Conservation (phyloP, 1,140 invertebrate species). For the Zaprionus africanus region DNA sequence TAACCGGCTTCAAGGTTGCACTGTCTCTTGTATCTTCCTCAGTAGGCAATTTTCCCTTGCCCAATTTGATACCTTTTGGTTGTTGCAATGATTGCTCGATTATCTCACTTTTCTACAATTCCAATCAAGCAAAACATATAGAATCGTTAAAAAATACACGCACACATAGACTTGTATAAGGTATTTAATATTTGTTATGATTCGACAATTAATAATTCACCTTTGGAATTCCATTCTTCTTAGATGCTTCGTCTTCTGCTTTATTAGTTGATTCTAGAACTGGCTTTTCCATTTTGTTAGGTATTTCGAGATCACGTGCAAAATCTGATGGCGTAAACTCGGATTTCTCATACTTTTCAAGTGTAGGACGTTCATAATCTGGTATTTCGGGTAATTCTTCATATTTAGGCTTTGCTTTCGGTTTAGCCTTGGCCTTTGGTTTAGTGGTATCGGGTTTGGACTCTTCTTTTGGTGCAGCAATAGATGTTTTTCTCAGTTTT, state of each 20-base stretch:
- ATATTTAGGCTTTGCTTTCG: conserved; percentile 86
- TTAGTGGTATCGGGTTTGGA: conserved; percentile 76
- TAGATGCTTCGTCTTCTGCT: conserved; percentile 37
- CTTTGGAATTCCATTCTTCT: conserved; percentile 75
- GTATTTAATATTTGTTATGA: not conserved
- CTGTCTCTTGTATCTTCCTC: conserved; percentile 63
- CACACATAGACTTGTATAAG: conserved; percentile 7
- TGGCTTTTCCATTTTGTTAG: conserved; percentile 82
- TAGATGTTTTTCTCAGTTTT: conserved; percentile 79
- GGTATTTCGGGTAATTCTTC: conserved; percentile 90
- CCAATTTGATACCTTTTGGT: conserved; percentile 63
- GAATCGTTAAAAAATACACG: conserved; percentile 5
- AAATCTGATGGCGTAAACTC: conserved; percentile 78
- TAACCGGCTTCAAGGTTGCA: conserved; percentile 73
- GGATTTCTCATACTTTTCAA: conserved; percentile 86
- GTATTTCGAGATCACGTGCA: conserved; percentile 70
- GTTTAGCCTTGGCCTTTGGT: conserved; percentile 85
- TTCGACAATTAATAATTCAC: conserved; percentile 36
- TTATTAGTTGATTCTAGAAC: conserved; percentile 59
- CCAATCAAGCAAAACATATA: conserved; percentile 17
- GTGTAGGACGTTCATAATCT: conserved; percentile 87
- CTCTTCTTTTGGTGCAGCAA: conserved; percentile 68
- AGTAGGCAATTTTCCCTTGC: conserved; percentile 76
- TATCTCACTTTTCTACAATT: conserved; percentile 59
- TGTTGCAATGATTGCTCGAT: conserved; percentile 48